A percentile compares a stretch with the other conserved stretches of the same genome.
phyloP scores from a whole-genome alignment of 2,888 invertebrate genomes.

The Trachelus tabidus region DNA sequence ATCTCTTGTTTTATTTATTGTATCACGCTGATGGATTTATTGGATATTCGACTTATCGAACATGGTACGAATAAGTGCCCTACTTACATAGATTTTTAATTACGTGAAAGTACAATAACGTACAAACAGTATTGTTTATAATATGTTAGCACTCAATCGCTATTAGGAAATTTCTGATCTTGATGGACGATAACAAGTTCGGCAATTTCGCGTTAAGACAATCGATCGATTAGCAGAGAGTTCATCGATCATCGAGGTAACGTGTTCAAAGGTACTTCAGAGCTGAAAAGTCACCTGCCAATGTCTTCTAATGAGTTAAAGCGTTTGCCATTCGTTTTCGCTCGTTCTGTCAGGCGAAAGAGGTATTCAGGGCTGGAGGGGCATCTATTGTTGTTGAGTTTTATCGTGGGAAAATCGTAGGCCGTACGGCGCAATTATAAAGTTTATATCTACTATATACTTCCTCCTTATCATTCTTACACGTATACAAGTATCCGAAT shows the following conservation, averaged over 20 bases:
- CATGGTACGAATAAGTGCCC: background rate
- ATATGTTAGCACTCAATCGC: background rate
- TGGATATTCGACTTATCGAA: background rate
- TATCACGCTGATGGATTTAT: background rate
- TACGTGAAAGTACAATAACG: background rate
- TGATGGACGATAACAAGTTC: conserved; percentile 11
- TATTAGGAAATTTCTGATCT: conserved; percentile 21
- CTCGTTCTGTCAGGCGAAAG: background rate
- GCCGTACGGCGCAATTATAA: background rate
- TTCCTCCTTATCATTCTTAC: background rate
- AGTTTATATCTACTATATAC: background rate
- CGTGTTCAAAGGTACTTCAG: background rate
- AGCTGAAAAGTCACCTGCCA: background rate
- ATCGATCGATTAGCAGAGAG: background rate
- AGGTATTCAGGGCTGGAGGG: background rate
- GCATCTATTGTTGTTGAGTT: background rate
- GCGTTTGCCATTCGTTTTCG: background rate
- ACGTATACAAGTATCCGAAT: background rate
- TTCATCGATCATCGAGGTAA: background rate
- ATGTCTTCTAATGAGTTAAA: background rate
- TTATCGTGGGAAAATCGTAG: conserved; percentile 2
- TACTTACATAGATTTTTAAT: background rate
- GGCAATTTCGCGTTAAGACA: background rate
- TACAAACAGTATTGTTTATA: no score
- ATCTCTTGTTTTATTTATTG: background rate